These are phyloP conservation scores for Ophiodon elongatus DNA, from an alignment of 2,113 vertebrate genomes.

Conservation along the genomic window DNA sequence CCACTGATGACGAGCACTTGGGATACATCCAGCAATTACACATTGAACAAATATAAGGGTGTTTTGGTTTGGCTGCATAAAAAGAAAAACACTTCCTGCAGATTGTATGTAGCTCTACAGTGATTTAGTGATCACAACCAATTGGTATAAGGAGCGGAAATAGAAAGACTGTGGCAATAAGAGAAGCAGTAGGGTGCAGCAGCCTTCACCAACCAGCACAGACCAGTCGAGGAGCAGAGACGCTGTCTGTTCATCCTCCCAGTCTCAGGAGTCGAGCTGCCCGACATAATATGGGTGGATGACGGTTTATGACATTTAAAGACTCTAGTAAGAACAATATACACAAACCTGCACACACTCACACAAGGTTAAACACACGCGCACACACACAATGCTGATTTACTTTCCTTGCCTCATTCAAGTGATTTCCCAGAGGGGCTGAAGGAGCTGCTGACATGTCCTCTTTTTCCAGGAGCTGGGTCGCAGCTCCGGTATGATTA, in stretches of 20 bases:
- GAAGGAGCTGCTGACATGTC: constrained; percentile 52
- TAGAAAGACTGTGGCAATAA: neutral
- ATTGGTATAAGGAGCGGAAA: neutral
- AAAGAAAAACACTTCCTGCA: constrained; percentile 10
- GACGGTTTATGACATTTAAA: constrained; percentile 17
- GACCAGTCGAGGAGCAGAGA: neutral
- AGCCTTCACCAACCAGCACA: neutral
- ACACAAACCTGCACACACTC: constrained; percentile 6
- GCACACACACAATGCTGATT: constrained; percentile 1
- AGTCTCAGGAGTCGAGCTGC: neutral
- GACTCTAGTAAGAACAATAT: neutral
- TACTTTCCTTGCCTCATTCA: neutral
- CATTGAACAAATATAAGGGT: neutral
- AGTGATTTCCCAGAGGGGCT: constrained; percentile 60
- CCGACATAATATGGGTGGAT: neutral
- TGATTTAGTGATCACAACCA: neutral
- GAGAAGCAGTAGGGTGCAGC: neutral
- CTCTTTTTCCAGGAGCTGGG: constrained; percentile 37
- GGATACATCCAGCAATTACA: neutral
- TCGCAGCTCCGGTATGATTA: constrained; percentile 16
- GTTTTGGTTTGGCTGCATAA: neutral
- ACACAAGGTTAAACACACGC: neutral
- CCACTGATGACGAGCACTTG: neutral
- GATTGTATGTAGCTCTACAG: neutral
- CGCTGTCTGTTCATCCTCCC: constrained; percentile 5